Percentiles rank a stretch among this genome's conserved stretches.
phyloP scores from a whole-genome alignment of 2,888 invertebrate genomes.

The Trichacis sp. region DNA sequence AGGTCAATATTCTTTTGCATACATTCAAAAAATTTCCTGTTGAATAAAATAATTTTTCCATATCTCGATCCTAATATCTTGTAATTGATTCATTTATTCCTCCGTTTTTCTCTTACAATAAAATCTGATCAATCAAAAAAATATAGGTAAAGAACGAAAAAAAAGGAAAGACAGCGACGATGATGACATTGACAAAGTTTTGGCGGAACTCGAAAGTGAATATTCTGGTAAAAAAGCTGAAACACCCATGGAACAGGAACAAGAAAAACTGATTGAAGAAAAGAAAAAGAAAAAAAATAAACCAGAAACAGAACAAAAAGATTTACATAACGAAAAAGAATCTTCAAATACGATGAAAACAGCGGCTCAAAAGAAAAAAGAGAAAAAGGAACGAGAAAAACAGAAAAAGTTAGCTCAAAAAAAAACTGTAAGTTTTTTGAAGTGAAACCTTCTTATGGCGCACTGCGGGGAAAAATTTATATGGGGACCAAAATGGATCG shows the following conservation, averaged over 20 bases:
- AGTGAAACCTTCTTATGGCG: too few species aligned
- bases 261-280: slow-evolving; percentile 30
- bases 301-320: slow-evolving; percentile 60
- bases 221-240: slow-evolving; percentile 77
- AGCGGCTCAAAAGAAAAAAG: slow-evolving; percentile 90
- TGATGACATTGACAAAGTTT: slow-evolving; percentile 83
- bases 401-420: slow-evolving; percentile 81
- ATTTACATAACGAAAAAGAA: slow-evolving; percentile 67
- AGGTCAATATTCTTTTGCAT: too few species aligned
- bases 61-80: too few species aligned
- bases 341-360: slow-evolving; percentile 78
- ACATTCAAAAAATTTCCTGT: too few species aligned
- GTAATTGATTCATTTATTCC: too few species aligned
- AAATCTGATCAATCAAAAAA: neutral
- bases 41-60: too few species aligned
- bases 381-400: slow-evolving; percentile 86
- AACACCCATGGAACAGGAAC: slow-evolving; percentile 56
- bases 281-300: slow-evolving; percentile 49
- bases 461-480: too few species aligned
- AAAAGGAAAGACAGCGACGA: slow-evolving; percentile 80
- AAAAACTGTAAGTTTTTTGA: slow-evolving; percentile 67
- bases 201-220: slow-evolving; percentile 86
- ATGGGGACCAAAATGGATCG: too few species aligned
- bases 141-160: slow-evolving; percentile 68
- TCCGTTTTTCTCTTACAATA: too few species aligned